Evolutionary conservation across 2,888 invertebrate genomes (phyloP), one percentile per base, ranked within the genome.

Genomic region (Nemurella pictetii): DNA sequence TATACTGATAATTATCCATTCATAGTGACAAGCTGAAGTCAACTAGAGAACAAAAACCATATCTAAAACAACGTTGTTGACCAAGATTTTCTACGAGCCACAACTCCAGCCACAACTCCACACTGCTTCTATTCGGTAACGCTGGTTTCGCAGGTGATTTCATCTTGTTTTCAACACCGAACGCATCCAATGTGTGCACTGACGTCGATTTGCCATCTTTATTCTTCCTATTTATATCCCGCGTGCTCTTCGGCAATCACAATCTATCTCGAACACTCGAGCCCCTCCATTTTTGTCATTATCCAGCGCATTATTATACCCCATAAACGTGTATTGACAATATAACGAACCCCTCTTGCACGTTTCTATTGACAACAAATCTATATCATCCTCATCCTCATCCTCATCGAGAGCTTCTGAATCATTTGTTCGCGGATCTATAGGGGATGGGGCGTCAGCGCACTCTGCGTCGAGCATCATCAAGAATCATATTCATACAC

Each of bases 341-440:
- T 78, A 75, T 28, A 75, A 55, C 55, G 55, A 55, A 75, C 75
- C 75, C 75, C 75, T 75, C 55, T 55, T 55, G 15, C 75, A 7
- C 75, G 0, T 28, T 7, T 4, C 75, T 30, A 29, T 78, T 78
- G 78, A 78, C 78, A 78, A 78, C 30, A 78, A 78, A 27, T 29
- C 78, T 7, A 29, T 55, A 55, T 3, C 55, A 55, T 29, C 75
- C 74, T 26, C 74, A 9, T 28, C 75, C 75, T 29, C 75, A 25
- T 78, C 28, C 78, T 29, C 29, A n/a, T 30, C 30, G 29, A 78
- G 30, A 78, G 78, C 78, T 78, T 78, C 30, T 30, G 78, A 28
- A 78, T 78, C 28, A 78, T 78, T 78, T 78, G 78, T 78, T 78
- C 78, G 78, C 20, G 78, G 28, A 78, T 30, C 29, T 4, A 20